Evolutionary conservation across 2,888 invertebrate genomes (phyloP), one percentile per base, ranked within the genome.

Genomic region (Arrhopalites spinosus): DNA sequence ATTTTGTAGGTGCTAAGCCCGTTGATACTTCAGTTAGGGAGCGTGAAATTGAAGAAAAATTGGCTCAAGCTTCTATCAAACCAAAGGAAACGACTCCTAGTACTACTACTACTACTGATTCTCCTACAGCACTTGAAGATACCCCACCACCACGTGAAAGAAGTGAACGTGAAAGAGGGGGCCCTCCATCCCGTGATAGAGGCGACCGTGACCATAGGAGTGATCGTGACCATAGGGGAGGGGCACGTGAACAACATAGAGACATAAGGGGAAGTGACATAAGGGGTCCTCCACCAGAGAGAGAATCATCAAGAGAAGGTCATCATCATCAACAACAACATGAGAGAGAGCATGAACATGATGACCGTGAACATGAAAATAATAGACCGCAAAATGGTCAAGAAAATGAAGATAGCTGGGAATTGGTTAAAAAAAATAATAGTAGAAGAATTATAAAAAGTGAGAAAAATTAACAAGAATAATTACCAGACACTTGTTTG

Each of bases 1-100:
- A 3, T 36, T 3, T 36, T 36, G 5, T 11, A 36, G 92, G 90
- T 43, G 97, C 97, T 23, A 95, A 93, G 85, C 97, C 97, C 0
- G 97, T 98, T 0, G 96, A 97, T 85, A 98, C 97, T 1, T 91
- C 94, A 71, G 92, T 94, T 64, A 90, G 92, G 83, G 96, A 96
- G 84, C 88, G 93, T 73, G 93, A 95, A 87, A 96, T 97, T 80
- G 97, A 97, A 85, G 93, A 94, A 84, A 90, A 94, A 81, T 87
- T 96, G 69, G 68, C 68, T 68, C 45, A 66, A 29, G n/a, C 27
- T 15, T 13, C 20, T 25, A 36, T 69, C 25, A 69, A 69, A 50
- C 47, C 69, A 30, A 23, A 47, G 25, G 8, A 23, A 20, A 27
- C 56, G 25, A 53, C 17, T 36, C 29, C 56, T 30, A n/a, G n/a